Evolutionary conservation across 37 sponge, comb jelly and placozoan species (phyloP).

Genomic region (Haliclona indistincta): DNA sequence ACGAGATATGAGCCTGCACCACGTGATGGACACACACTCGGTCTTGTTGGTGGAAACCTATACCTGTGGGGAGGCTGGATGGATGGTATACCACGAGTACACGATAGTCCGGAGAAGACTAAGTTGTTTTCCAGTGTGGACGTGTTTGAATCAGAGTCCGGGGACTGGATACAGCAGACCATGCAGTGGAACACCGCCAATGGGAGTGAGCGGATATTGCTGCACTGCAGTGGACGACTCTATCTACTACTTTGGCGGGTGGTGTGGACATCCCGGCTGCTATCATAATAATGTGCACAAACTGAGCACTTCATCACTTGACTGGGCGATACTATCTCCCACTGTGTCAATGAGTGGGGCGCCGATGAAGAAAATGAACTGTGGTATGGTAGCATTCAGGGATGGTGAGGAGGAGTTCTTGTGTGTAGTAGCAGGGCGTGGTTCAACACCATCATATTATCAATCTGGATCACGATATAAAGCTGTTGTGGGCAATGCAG

Average conservation of each 20-base stretch:
- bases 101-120: background rate
- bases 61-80: slow-evolving; percentile 6
- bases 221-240: background rate
- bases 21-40: background rate
- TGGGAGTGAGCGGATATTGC: background rate
- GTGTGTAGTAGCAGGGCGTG: background rate
- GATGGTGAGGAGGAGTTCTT: background rate
- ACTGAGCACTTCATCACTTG: background rate
- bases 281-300: slow-evolving; percentile 3
- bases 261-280: background rate
- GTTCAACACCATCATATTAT: background rate
- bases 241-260: background rate
- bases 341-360: background rate
- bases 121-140: background rate
- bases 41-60: background rate
- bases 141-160: background rate
- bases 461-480: background rate
- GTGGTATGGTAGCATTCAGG: slow-evolving; percentile 6
- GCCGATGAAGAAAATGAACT: slow-evolving; percentile 3
- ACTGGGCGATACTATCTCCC: background rate
- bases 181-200: background rate
- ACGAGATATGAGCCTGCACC: slow-evolving; percentile 1
- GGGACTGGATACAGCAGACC: background rate
- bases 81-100: background rate
- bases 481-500: background rate